These are phyloP conservation scores for Eriocheir sinensis DNA, from an alignment of 1,140 invertebrate genomes.

Conservation along the genomic window DNA sequence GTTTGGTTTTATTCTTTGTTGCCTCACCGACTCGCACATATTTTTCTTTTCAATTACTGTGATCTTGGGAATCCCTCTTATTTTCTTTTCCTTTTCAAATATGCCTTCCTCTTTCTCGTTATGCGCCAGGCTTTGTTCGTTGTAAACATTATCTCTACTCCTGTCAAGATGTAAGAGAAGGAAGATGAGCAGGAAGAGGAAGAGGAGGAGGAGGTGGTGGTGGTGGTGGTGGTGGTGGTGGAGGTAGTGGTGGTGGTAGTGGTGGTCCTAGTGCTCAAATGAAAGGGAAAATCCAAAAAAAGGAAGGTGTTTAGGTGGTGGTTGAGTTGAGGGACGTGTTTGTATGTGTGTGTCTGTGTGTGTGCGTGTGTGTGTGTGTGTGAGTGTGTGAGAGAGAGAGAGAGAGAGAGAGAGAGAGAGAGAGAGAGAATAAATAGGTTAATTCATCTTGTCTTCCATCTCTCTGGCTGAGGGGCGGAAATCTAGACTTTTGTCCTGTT, in stretches of 20 bases:
- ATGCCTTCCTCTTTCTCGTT: neutral
- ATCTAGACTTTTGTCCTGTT: neutral
- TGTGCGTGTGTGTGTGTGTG: no score
- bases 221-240: no score
- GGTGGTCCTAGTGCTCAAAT: no score
- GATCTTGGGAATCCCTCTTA: neutral
- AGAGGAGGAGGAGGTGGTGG: neutral
- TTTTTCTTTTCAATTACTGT: neutral
- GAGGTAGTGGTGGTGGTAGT: no score
- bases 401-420: neutral
- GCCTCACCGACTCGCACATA: neutral
- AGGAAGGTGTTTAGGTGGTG: no score
- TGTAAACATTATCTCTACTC: neutral
- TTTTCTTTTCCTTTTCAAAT: neutral
- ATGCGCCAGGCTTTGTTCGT: neutral
- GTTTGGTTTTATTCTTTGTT: neutral
- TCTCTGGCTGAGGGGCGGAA: neutral
- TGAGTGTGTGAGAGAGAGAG: neutral
- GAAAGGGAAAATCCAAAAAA: no score
- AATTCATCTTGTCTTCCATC: slow-evolving; percentile 12
- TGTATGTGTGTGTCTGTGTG: neutral
- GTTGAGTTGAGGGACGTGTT: neutral
- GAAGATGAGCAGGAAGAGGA: neutral
- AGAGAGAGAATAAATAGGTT: neutral
- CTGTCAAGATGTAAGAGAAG: neutral